phyloP scores from a whole-genome alignment of 2,888 invertebrate genomes.

The Hirtodrosophila trivittata region DNA sequence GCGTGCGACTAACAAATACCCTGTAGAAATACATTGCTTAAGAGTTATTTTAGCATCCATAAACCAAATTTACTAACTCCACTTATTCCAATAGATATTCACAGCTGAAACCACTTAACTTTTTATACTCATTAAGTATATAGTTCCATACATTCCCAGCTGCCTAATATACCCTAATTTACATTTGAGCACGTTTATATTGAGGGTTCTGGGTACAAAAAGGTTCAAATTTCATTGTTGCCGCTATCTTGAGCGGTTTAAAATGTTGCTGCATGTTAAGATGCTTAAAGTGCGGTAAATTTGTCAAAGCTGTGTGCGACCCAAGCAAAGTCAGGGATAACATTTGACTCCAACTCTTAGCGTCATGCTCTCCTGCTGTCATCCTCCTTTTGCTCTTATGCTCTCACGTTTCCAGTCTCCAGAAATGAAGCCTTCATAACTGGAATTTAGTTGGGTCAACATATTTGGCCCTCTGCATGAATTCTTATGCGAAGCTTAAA shows the following conservation, averaged over 20 bases:
- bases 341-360: slow-evolving; percentile 20
- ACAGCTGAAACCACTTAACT: too few species aligned
- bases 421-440: slow-evolving; percentile 23
- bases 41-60: too few species aligned
- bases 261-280: slow-evolving; percentile 50
- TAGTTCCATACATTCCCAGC: too few species aligned
- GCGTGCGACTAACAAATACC: background rate
- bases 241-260: slow-evolving; percentile 47
- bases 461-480: slow-evolving; percentile 19
- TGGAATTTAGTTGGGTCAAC: slow-evolving; percentile 27
- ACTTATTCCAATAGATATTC: too few species aligned
- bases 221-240: slow-evolving; percentile 52
- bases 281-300: slow-evolving; percentile 55
- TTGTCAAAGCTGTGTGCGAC: slow-evolving; percentile 40
- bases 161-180: too few species aligned
- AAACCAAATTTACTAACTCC: too few species aligned
- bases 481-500: slow-evolving; percentile 23
- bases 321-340: slow-evolving; percentile 30
- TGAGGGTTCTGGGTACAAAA: slow-evolving; percentile 12
- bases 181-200: too few species aligned
- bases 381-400: background rate
- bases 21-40: too few species aligned
- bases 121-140: too few species aligned
- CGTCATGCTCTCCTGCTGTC: background rate
- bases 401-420: background rate